Percentiles rank a stretch among this genome's conserved stretches.
phyloP scores from a whole-genome alignment of 2,888 invertebrate genomes.

The Eledone cirrhosa region DNA sequence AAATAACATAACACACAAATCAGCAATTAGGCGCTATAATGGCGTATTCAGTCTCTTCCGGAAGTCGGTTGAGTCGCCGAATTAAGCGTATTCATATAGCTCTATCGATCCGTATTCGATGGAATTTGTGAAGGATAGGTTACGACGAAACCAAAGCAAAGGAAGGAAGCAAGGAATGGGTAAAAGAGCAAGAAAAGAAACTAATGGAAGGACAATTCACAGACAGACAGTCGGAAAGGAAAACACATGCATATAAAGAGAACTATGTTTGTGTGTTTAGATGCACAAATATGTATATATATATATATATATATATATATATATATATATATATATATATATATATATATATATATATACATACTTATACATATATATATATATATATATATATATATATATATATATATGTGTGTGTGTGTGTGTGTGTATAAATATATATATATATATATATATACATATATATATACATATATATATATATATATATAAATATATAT shows the following conservation, averaged over 20 bases:
- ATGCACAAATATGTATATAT: neutral
- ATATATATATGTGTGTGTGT: no score
- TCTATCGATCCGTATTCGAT: neutral
- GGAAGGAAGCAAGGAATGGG: neutral
- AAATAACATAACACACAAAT: slow-evolving; percentile 23
- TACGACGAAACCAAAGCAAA: slow-evolving; percentile 9
- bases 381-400: no score
- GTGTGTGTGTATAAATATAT: no score
- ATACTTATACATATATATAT: no score
- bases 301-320: no score
- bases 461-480: no score
- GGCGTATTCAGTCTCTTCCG: slow-evolving; percentile 13
- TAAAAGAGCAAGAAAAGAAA: neutral
- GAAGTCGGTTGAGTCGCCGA: slow-evolving; percentile 22
- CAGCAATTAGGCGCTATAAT: slow-evolving; percentile 11
- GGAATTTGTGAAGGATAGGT: slow-evolving; percentile 20
- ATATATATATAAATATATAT: no score
- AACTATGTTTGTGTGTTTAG: neutral
- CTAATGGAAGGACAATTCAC: neutral
- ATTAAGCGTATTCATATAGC: slow-evolving; percentile 21
- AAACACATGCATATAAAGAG: neutral
- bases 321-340: no score
- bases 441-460: no score
- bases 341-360: no score
- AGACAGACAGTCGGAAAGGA: neutral